Percentiles rank a stretch among this genome's conserved stretches.
Evolutionary conservation across 2,888 invertebrate genomes (phyloP).

Genomic region (Trichacis sp.): DNA sequence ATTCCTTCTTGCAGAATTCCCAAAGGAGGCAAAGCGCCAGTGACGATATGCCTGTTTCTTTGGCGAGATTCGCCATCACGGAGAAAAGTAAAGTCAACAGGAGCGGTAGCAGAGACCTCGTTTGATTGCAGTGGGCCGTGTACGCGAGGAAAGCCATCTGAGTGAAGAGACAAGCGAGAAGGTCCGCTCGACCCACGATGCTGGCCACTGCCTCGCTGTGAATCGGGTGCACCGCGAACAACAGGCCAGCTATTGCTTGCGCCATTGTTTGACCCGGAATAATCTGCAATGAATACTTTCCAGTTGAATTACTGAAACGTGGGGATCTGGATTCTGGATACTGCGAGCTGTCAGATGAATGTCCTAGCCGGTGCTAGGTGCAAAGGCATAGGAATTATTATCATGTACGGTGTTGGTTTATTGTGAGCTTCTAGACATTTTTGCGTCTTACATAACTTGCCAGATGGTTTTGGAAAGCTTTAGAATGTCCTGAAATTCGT

Average conservation of each 20-base stretch:
- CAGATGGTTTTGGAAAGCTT: too few species aligned
- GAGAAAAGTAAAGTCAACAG: constrained; percentile 73
- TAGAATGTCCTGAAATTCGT: too few species aligned
- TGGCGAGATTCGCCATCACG: constrained; percentile 87
- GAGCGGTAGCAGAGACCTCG: constrained; percentile 60
- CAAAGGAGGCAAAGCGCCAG: constrained; percentile 90
- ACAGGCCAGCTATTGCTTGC: constrained; percentile 81
- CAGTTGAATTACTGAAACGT: too few species aligned
- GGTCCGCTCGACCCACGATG: constrained; percentile 94
- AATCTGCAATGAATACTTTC: constrained; percentile 62
- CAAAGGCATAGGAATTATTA: too few species aligned
- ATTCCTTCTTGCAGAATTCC: constrained; percentile 75
- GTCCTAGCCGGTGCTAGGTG: too few species aligned
- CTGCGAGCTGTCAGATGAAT: too few species aligned
- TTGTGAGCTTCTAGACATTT: too few species aligned
- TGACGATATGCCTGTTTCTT: constrained; percentile 95
- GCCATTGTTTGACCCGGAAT: constrained; percentile 77
- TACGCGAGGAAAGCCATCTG: constrained; percentile 89
- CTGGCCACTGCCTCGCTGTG: constrained; percentile 98
- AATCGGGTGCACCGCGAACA: constrained; percentile 95
- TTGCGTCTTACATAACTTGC: too few species aligned
- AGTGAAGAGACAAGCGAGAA: constrained; percentile 92
- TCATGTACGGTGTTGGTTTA: too few species aligned
- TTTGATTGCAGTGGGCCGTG: constrained; percentile 75
- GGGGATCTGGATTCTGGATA: too few species aligned